These are phyloP conservation scores for Cranoglanis bouderius DNA, from an alignment of 2,113 vertebrate species.

Conservation along the genomic window DNA sequence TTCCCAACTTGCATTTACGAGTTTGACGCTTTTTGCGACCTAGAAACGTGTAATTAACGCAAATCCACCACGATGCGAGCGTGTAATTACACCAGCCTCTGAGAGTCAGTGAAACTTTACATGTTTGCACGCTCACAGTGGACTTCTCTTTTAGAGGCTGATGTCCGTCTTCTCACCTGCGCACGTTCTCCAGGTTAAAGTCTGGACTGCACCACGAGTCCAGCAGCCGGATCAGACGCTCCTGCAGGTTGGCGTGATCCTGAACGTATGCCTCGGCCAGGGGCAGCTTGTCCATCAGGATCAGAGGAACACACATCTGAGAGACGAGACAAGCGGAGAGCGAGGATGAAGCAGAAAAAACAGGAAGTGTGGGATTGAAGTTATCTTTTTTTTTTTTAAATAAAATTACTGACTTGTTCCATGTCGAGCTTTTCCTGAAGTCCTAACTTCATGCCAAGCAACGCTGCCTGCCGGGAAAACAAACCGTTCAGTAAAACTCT, in stretches of 20 bases:
- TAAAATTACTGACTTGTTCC: slow-evolving; percentile 78
- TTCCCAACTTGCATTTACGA: neutral
- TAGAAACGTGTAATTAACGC: neutral
- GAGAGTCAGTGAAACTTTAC: neutral
- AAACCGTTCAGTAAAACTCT: neutral
- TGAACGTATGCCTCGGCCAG: slow-evolving; percentile 76
- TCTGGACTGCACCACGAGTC: slow-evolving; percentile 82
- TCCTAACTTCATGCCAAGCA: slow-evolving; percentile 75
- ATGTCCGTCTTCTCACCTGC: slow-evolving; percentile 54
- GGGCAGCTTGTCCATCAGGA: slow-evolving; percentile 77
- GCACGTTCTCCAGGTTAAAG: slow-evolving; percentile 68
- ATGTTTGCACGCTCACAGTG: neutral
- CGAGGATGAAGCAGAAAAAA: neutral
- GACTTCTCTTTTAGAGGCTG: neutral
- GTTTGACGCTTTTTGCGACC: neutral
- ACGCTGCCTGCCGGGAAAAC: slow-evolving; percentile 71
- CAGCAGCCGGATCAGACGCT: slow-evolving; percentile 73
- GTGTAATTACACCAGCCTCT: neutral
- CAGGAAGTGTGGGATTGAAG: neutral
- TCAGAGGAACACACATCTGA: slow-evolving; percentile 80
- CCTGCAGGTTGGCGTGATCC: slow-evolving; percentile 72
- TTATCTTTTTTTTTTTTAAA: neutral
- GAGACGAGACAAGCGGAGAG: neutral
- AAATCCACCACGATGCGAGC: neutral
- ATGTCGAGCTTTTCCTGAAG: slow-evolving; percentile 78